A percentile compares a stretch with the other conserved stretches of the same genome.
These are phyloP conservation scores for Ptycholaimellus sp. DNA, from an alignment of 2,888 invertebrate genomes.

Conservation along the genomic window DNA sequence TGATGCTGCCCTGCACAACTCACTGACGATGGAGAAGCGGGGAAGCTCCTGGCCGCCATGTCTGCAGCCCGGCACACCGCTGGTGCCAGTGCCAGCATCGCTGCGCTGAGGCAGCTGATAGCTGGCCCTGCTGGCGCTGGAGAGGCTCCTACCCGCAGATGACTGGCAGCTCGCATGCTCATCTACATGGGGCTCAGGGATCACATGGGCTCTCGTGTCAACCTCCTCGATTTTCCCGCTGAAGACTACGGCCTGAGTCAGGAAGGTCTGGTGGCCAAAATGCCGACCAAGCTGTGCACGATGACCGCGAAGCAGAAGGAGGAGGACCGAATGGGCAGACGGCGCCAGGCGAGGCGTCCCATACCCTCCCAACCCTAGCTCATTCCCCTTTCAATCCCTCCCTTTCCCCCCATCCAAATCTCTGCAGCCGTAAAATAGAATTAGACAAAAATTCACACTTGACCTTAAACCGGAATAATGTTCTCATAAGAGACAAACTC, in stretches of 20 bases:
- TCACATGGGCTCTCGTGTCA: slow-evolving; percentile 37
- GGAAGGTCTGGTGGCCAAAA: slow-evolving; percentile 6
- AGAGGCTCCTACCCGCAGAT: slow-evolving; percentile 39
- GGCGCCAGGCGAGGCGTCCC: too few relatives aligned
- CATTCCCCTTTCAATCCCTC: too few relatives aligned
- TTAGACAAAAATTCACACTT: too few relatives aligned
- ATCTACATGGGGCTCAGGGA: slow-evolving; percentile 41
- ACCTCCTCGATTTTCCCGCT: slow-evolving; percentile 37
- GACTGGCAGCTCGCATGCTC: slow-evolving; percentile 41
- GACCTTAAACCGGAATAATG: too few relatives aligned
- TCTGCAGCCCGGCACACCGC: slow-evolving; percentile 38
- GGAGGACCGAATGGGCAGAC: too few relatives aligned
- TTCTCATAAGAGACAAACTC: too few relatives aligned
- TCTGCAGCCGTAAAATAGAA: too few relatives aligned
- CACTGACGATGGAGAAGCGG: slow-evolving; percentile 38
- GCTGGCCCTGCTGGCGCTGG: slow-evolving; percentile 37
- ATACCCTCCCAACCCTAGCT: too few relatives aligned
- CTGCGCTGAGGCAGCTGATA: slow-evolving; percentile 39
- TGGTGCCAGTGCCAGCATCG: slow-evolving; percentile 39
- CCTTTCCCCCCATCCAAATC: too few relatives aligned
- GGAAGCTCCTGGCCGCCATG: slow-evolving; percentile 33
- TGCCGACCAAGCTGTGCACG: too few relatives aligned
- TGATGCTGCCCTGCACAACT: slow-evolving; percentile 38
- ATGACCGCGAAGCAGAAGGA: too few relatives aligned
- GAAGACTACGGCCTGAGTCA: neutral